phyloP scores from a whole-genome alignment of 2,888 invertebrate species.

The Didymodactylos carnosus region DNA sequence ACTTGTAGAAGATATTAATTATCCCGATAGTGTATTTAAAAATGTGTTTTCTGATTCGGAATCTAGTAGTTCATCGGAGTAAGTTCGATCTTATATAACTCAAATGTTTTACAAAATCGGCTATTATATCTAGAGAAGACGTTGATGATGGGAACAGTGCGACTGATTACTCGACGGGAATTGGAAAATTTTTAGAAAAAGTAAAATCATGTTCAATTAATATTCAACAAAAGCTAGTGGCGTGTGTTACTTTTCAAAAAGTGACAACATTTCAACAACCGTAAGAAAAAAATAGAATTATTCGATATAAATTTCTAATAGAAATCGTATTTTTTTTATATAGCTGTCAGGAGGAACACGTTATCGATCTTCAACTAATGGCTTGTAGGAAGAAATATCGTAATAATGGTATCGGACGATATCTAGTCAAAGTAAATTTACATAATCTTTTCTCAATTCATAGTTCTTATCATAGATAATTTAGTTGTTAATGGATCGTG shows the following conservation, averaged over 20 bases:
- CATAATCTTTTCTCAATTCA: neutral
- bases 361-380: constrained; percentile 5
- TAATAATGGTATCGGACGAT: constrained; percentile 3
- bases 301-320: neutral
- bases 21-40: neutral
- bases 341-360: neutral
- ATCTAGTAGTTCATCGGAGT: neutral
- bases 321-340: too few species aligned
- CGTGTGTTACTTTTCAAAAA: constrained; percentile 3
- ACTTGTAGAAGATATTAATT: neutral
- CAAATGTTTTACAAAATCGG: too few species aligned
- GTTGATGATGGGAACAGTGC: neutral
- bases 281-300: neutral
- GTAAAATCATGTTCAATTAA: neutral
- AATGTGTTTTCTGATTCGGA: neutral
- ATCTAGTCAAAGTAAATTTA: neutral
- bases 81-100: neutral
- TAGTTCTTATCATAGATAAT: too few species aligned
- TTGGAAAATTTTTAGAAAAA: constrained; percentile 1
- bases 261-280: neutral
- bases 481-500: neutral
- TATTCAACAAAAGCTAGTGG: neutral
- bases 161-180: neutral
- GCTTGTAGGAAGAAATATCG: constrained; percentile 6
- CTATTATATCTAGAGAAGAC: neutral